A percentile compares a stretch with the other conserved stretches of the same genome.
Evolutionary conservation across 92 coral and sea anemone species (phyloP).

Genomic region (Parazoanthus atlanticus): DNA sequence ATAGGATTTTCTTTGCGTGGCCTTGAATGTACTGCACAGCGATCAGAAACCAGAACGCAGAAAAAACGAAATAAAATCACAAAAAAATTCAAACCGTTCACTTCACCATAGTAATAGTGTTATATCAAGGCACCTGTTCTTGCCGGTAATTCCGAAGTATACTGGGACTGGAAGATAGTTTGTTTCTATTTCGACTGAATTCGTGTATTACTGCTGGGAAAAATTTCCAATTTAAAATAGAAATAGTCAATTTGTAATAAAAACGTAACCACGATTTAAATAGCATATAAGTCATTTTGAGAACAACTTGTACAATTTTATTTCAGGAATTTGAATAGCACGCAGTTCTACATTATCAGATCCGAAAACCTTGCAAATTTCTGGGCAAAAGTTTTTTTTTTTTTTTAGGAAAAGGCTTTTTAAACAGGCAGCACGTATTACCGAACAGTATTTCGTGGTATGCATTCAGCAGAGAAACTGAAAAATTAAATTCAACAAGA

Average conservation of each 20-base stretch:
- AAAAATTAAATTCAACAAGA: not conserved
- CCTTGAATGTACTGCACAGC: not conserved
- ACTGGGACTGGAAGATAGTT: not conserved
- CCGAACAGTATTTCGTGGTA: too few species aligned
- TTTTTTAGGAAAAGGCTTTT: not conserved
- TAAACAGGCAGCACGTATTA: not conserved
- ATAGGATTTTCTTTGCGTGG: not conserved
- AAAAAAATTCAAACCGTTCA: not conserved
- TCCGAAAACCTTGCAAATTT: not conserved
- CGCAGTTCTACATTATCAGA: not conserved
- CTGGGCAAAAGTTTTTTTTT: not conserved
- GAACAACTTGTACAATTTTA: not conserved
- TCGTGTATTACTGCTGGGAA: not conserved
- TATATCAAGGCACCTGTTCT: not conserved
- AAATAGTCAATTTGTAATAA: not conserved
- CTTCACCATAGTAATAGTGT: not conserved
- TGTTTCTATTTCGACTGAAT: not conserved
- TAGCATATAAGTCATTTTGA: not conserved
- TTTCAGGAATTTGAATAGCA: constrained; percentile 5
- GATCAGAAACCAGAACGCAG: not conserved
- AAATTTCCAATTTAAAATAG: not conserved
- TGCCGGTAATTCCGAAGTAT: not conserved
- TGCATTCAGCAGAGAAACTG: not conserved
- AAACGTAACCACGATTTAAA: not conserved
- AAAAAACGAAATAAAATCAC: not conserved